These are phyloP conservation scores for Lasioglossum marginatum DNA, from an alignment of 2,888 invertebrate genomes.

Conservation along the genomic window DNA sequence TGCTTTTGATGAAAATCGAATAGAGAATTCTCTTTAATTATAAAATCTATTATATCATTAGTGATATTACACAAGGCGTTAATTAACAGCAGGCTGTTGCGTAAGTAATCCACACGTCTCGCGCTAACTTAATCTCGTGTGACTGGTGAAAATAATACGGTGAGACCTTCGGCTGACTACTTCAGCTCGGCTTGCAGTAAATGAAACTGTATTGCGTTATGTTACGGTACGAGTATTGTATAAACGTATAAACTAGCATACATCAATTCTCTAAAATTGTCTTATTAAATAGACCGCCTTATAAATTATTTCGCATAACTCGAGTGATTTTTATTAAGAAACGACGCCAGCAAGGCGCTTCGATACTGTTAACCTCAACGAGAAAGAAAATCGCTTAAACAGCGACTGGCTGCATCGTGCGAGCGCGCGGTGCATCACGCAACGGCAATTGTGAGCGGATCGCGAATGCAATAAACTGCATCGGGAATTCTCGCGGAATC, in stretches of 20 bases:
- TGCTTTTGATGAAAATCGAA: neutral
- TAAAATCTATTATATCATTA: neutral
- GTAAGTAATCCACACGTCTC: slow-evolving; percentile 3
- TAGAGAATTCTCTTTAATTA: neutral
- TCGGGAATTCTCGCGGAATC: slow-evolving; percentile 23
- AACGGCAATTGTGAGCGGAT: neutral
- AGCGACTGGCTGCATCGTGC: neutral
- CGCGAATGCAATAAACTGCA: neutral
- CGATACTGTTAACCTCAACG: neutral
- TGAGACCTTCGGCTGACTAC: slow-evolving; percentile 1
- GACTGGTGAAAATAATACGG: slow-evolving; percentile 22
- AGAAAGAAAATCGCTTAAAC: neutral
- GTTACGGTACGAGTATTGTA: neutral
- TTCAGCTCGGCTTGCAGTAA: slow-evolving; percentile 3
- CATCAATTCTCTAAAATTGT: neutral
- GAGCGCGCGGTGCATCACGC: slow-evolving; percentile 23
- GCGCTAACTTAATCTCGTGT: slow-evolving; percentile 13
- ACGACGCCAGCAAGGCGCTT: neutral
- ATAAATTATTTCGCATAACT: no score
- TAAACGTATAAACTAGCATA: neutral
- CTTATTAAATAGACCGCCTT: no score
- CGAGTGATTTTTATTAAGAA: neutral
- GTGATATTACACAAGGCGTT: neutral
- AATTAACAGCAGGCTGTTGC: neutral
- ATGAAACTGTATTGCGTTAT: neutral